Evolutionary conservation across 2,888 invertebrate genomes (phyloP).

Genomic region (Drosophila formosana): DNA sequence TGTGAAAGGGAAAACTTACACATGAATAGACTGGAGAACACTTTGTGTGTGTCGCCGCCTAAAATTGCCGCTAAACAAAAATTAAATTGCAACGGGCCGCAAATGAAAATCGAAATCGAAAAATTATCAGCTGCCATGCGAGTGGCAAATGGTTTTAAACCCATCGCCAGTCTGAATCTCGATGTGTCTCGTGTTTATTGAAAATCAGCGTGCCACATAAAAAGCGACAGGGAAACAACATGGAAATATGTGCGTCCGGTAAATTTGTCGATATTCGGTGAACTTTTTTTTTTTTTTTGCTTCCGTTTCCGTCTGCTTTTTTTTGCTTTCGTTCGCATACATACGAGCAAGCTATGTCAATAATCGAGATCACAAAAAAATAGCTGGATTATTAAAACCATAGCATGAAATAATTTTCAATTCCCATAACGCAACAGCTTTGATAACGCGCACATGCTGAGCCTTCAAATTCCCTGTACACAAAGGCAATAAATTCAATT

Average conservation of each 20-base stretch:
- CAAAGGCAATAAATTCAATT: no score
- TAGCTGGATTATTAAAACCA: conserved; percentile 67
- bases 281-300: conserved; percentile 39
- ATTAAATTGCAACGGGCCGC: conserved; percentile 64
- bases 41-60: conserved; percentile 20
- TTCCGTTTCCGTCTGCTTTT: conserved; percentile 38
- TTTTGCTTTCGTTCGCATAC: background rate
- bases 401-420: conserved; percentile 62
- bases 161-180: conserved; percentile 7
- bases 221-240: conserved; percentile 35
- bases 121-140: conserved; percentile 66
- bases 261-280: conserved; percentile 57
- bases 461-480: background rate
- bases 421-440: conserved; percentile 17
- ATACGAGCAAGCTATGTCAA: conserved; percentile 36
- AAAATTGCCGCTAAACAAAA: conserved; percentile 64
- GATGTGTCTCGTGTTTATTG: conserved; percentile 45
- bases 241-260: conserved; percentile 54
- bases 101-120: conserved; percentile 59
- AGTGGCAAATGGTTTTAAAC: conserved; percentile 44
- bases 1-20: conserved; percentile 2
- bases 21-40: conserved; percentile 9
- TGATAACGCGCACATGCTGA: background rate
- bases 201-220: conserved; percentile 45
- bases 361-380: conserved; percentile 43